Conservation (phyloP, 2,113 vertebrate species). For the Turnix velox region DNA sequence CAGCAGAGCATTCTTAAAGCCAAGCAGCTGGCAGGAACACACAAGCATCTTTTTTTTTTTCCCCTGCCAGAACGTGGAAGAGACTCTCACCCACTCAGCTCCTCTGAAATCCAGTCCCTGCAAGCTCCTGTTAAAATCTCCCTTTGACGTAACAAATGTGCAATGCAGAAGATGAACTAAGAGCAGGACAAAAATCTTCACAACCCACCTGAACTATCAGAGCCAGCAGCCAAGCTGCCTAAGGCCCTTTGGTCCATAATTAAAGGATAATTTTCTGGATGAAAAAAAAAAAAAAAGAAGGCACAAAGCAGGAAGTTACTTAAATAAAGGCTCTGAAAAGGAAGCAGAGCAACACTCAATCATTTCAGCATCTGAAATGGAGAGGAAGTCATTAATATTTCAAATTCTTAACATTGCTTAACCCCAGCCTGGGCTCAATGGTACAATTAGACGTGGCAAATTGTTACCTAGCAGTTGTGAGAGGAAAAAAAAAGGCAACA, state of each 20-base stretch:
- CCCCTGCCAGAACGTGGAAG: not conserved
- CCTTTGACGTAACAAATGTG: not conserved
- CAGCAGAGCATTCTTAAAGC: not conserved
- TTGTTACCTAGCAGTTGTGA: constrained; percentile 43
- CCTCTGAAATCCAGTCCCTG: not conserved
- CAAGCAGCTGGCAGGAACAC: not conserved
- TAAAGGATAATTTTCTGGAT: not conserved
- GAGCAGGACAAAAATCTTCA: not conserved
- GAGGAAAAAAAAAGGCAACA: not conserved
- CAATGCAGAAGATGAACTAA: not conserved
- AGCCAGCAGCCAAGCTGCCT: not conserved
- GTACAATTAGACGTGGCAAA: constrained; percentile 8
- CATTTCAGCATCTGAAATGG: not conserved
- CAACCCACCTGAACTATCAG: not conserved
- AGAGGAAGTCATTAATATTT: constrained; percentile 20
- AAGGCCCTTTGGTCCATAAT: not conserved
- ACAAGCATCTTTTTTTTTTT: not conserved
- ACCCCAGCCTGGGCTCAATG: not conserved
- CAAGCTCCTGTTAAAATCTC: not conserved
- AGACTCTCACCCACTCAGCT: constrained; percentile 40
- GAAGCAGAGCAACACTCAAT: not conserved
- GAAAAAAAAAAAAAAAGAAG: not conserved
- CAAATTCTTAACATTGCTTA: constrained; percentile 31
- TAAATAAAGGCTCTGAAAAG: not conserved
- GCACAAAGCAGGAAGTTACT: not conserved